phyloP scores from a whole-genome alignment of 1,140 invertebrate genomes.

The Brachionus manjavacas region DNA sequence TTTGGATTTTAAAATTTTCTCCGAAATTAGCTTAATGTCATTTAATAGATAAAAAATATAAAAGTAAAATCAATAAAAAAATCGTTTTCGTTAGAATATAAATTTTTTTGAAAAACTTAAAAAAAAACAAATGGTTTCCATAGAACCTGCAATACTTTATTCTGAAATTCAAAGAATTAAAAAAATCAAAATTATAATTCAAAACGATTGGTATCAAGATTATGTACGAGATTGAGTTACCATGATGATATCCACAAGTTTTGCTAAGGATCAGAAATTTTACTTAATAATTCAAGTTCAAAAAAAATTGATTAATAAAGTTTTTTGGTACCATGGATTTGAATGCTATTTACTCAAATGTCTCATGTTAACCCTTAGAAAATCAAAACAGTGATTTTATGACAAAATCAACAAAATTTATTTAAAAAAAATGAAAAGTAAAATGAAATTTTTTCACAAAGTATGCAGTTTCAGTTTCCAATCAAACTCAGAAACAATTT shows the following conservation, averaged over 20 bases:
- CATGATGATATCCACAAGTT: not conserved
- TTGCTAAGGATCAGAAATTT: not conserved
- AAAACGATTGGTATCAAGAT: not conserved
- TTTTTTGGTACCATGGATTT: not conserved
- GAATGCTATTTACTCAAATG: not conserved
- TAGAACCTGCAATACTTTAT: not conserved
- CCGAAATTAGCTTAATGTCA: not conserved
- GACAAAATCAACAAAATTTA: not conserved
- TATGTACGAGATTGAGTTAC: not conserved
- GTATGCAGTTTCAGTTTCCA: constrained; percentile 21
- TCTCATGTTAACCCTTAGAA: not conserved
- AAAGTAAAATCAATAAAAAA: not conserved
- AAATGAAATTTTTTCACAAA: not conserved
- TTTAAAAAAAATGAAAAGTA: not conserved
- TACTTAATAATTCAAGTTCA: not conserved
- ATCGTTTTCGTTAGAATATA: no score
- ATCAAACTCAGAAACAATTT: constrained; percentile 49
- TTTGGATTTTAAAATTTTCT: not conserved
- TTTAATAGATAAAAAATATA: not conserved
- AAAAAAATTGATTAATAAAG: not conserved
- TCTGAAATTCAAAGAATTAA: not conserved
- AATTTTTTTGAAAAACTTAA: no score
- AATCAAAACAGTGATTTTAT: not conserved
- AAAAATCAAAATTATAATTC: not conserved
- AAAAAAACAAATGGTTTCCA: not conserved